Base-by-base conservation (phyloP, 2,888 invertebrate species). In the Pegoplata infirma region DNA sequence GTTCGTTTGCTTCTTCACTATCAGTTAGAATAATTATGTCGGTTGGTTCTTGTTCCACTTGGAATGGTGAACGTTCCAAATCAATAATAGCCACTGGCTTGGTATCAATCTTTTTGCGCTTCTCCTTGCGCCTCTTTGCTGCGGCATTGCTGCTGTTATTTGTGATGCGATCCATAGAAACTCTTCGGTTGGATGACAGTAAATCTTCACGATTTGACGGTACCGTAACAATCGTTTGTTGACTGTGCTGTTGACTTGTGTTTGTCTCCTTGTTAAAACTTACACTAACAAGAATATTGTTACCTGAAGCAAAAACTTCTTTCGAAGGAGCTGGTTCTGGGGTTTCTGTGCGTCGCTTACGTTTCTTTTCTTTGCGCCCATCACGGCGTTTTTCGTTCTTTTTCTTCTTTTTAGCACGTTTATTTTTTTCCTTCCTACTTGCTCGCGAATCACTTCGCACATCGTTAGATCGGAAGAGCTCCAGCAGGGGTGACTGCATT, bases 281-380 rank as follows among this genome's bases (percentile, higher is more conserved):
- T 16, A 97, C 96, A 90, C 96, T 97, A 10, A 97, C 97, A 81
- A 97, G 92, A 84, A 97, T 97, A 88, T 97, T 97, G 89, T 97
- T 96, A 3, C 97, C 97, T 10, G 97, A 96, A 0, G 97, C 96
- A 88, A 96, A 97, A 3, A 97, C 96, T 90, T 97, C 97, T 88
- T 97, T 97, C 2, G 95, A 94, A 0, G 95, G 95, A 63, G 91
- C 92, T 51, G 89, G 85, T 79, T 85, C 87, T 88, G 92, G 86
- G 67, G 87, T 86, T 80, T 87, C 85, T 10, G 88, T 88, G 21
- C 87, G 90, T 6, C 89, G 84, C 25, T 83, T 86, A 1, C 88
- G 88, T 58, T 87, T 86, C 73, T 88, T 90, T 36, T 88, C 88
- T 66, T 87, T 88, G 4, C 86, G 80, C 86, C 90, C 49, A 21